Base-by-base conservation (phyloP, 2,113 vertebrate genomes). In the Recurvirostra avosetta region DNA sequence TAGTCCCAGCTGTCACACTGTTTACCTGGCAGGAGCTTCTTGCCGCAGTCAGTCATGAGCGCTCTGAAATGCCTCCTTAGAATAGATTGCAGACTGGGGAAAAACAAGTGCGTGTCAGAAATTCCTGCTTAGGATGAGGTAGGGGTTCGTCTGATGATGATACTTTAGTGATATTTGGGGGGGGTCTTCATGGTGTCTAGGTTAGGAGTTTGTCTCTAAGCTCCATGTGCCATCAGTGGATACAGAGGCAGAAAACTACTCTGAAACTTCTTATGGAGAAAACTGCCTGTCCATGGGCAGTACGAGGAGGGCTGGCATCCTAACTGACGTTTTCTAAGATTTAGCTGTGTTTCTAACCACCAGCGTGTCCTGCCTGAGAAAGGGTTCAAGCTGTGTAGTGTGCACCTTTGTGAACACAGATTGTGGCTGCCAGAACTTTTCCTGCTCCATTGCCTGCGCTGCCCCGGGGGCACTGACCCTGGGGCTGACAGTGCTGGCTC, bases 21-120 rank as follows among this genome's bases (percentile, higher is more conserved):
- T 84, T 91, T 79, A 92, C 77, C 92, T 96, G 94, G 38, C 89
- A 86, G 66, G 66, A 75, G n/a, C 43, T 80, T 85, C 36, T 82
- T 79, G 85, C 50, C 86, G 63, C 82, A 80, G n/a, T 67, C 85
- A 88, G 34, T 78, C 10, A 2, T 43, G 4, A 9, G 58, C 49
- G 26, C 58, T 92, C 89, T 88, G 59, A 94, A 91, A 85, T 72
- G 36, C 32, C 32, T 87, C 34, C n/a, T 63, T 78, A 63, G 71
- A 89, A 43, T 10, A 80, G 88, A 70, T 11, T 77, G 71, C 34
- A 68, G 53, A 30, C n/a, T 36, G 40, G 32, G 40, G 11, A 59
- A 52, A 90, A 79, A 27, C 41, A 71, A 74, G 20, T n/a, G 13
- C 52, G 12, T 78, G 16, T 40, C 67, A 75, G 55, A 86, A 86